A percentile compares a stretch with the other conserved stretches of the same genome.
Conservation (phyloP, 2,888 invertebrate genomes). For the Colletes collaris region DNA sequence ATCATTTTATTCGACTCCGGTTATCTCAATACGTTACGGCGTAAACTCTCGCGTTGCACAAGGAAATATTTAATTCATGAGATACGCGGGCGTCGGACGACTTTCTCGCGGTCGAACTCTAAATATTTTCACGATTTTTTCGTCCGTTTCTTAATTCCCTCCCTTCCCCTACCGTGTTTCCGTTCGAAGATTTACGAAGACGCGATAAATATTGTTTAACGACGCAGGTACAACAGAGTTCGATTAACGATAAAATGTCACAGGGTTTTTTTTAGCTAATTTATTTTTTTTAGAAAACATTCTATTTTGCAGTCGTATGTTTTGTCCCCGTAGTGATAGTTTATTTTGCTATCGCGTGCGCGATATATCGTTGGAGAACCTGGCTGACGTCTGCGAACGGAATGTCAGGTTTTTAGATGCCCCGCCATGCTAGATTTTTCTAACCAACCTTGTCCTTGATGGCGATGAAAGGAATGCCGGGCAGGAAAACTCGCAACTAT, state of each 20-base stretch:
- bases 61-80: slow-evolving; percentile 36
- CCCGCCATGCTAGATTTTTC: slow-evolving; percentile 51
- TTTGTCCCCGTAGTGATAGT: neutral
- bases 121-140: slow-evolving; percentile 14
- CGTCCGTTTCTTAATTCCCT: neutral
- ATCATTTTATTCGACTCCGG: slow-evolving; percentile 10
- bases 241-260: slow-evolving; percentile 17
- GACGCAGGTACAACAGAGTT: slow-evolving; percentile 16
- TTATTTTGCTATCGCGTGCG: neutral
- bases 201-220: neutral
- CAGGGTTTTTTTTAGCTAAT: neutral
- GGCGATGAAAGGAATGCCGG: slow-evolving; percentile 67
- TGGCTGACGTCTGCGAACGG: neutral
- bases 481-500: slow-evolving; percentile 56
- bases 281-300: neutral
- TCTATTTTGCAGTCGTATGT: neutral
- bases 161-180: neutral
- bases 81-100: neutral
- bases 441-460: slow-evolving; percentile 72
- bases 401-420: slow-evolving; percentile 31
- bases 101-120: slow-evolving; percentile 1
- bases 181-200: neutral
- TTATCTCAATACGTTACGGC: slow-evolving; percentile 15
- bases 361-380: neutral
- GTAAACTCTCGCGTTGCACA: slow-evolving; percentile 7